phyloP scores from a whole-genome alignment of 2,888 invertebrate species.

The Ceraclea dissimilis region DNA sequence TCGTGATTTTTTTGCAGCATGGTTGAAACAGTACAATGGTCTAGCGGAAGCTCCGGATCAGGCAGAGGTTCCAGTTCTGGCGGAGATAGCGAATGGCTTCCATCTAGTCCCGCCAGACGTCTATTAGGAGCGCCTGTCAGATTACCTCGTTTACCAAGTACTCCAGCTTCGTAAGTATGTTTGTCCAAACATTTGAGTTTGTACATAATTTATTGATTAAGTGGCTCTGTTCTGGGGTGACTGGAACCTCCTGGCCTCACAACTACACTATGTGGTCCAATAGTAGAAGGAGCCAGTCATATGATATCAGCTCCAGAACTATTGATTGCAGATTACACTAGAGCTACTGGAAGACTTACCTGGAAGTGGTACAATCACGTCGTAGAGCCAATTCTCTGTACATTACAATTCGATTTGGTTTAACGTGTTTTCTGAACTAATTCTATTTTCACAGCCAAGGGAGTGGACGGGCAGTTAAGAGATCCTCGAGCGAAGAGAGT shows the following conservation, averaged over 20 bases:
- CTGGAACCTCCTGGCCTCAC: no score
- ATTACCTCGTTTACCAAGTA: conserved; percentile 18
- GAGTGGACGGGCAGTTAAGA: conserved; percentile 39
- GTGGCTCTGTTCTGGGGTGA: neutral
- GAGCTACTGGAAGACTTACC: no score
- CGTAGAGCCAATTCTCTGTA: no score
- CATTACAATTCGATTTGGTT: no score
- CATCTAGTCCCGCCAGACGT: conserved; percentile 33
- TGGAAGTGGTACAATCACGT: no score
- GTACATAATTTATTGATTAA: neutral
- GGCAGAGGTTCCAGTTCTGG: conserved; percentile 46
- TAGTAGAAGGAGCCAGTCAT: neutral
- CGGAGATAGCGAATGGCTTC: conserved; percentile 24
- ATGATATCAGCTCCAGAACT: no score
- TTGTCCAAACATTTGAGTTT: neutral
- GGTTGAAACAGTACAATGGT: conserved; percentile 35
- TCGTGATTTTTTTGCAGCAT: conserved; percentile 12
- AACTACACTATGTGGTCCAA: no score
- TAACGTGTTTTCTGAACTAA: neutral
- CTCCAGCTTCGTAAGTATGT: conserved; percentile 23
- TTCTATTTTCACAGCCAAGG: conserved; percentile 30
- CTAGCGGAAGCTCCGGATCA: conserved; percentile 45
- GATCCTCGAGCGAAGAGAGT: conserved; percentile 47
- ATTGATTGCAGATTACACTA: no score
- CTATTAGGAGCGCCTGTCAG: conserved; percentile 20